Conservation (phyloP, 1,140 invertebrate genomes). For the Planococcus citri region DNA sequence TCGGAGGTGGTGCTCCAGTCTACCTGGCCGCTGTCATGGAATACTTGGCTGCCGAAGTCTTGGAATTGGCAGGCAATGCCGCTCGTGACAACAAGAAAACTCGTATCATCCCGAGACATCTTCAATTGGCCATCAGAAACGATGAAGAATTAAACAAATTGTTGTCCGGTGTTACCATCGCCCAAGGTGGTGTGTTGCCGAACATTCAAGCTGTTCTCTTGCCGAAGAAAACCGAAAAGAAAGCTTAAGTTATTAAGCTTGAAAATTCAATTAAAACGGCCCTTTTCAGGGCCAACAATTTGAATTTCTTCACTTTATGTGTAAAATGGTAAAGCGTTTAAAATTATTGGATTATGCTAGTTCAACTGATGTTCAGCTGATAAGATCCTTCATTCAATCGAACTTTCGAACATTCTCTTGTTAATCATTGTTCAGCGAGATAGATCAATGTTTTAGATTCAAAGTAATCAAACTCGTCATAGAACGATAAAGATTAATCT, state of each 20-base stretch:
- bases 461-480: too few species aligned
- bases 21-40: constrained; percentile 54
- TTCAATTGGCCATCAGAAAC: constrained; percentile 62
- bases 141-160: constrained; percentile 66
- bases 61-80: constrained; percentile 43
- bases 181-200: constrained; percentile 70
- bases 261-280: constrained; percentile 21
- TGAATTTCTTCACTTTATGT: background rate
- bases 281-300: constrained; percentile 22
- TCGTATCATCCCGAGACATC: constrained; percentile 60
- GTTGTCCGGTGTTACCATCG: constrained; percentile 46
- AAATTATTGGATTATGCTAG: too few species aligned
- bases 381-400: too few species aligned
- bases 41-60: constrained; percentile 49
- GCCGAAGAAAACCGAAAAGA: constrained; percentile 46
- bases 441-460: too few species aligned
- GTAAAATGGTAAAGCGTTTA: too few species aligned
- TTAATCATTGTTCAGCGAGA: too few species aligned
- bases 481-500: too few species aligned
- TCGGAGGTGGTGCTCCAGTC: constrained; percentile 56
- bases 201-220: constrained; percentile 61
- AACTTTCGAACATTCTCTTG: too few species aligned
- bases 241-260: constrained; percentile 10
- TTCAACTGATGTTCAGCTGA: too few species aligned
- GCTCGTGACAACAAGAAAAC: constrained; percentile 48